Evolutionary conservation across 2,113 vertebrate genomes (phyloP).

Genomic region (Calidris pugnax): DNA sequence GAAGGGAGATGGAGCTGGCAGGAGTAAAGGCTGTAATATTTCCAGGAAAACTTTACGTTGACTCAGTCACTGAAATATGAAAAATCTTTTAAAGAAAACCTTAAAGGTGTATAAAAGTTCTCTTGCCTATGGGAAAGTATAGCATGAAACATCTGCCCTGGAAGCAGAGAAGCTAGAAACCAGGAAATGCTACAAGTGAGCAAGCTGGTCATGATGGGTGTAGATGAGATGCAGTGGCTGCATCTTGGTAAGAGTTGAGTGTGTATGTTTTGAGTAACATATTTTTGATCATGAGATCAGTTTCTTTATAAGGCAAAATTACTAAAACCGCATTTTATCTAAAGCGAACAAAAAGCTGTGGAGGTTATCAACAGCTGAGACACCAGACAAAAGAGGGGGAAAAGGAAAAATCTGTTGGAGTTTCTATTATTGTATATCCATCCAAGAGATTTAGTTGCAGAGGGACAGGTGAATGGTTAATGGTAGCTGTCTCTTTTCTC

Average conservation of each 20-base stretch:
- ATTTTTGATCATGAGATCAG: neutral
- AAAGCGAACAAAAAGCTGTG: fast-evolving
- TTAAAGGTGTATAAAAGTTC: neutral
- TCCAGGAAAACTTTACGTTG: neutral
- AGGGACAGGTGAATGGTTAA: neutral
- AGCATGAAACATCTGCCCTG: neutral
- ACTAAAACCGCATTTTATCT: neutral
- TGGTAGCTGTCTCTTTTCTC: neutral
- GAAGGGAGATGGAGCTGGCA: neutral
- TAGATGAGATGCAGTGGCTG: neutral
- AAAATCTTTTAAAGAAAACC: neutral
- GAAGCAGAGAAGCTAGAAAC: neutral
- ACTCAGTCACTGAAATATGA: neutral
- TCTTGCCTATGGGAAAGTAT: neutral
- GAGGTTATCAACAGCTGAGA: neutral
- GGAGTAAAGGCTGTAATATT: neutral
- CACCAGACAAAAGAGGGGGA: neutral
- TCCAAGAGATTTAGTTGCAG: neutral
- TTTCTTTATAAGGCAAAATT: neutral
- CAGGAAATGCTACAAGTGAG: neutral
- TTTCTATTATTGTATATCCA: neutral
- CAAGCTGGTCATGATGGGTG: neutral
- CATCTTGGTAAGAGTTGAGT: neutral
- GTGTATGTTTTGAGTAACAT: neutral
- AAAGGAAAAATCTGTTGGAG: neutral